These are phyloP conservation scores for Tenebrio molitor DNA, from an alignment of 1,140 invertebrate genomes.

Conservation along the genomic window DNA sequence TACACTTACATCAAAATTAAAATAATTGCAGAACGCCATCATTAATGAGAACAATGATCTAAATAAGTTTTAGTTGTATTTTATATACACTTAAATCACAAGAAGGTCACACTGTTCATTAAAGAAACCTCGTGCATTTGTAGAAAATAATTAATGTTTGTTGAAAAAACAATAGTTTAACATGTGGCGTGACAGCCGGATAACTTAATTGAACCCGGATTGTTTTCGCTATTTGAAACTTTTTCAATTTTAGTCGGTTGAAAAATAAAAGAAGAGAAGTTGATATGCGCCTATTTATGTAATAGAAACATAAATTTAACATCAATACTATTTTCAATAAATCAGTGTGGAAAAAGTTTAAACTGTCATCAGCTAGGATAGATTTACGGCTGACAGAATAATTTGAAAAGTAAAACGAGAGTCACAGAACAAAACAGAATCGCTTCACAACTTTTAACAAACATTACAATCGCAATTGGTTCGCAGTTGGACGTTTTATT, in stretches of 20 bases:
- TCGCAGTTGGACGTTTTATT: too few relatives aligned
- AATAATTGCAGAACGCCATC: too few relatives aligned
- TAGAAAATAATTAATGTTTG: too few relatives aligned
- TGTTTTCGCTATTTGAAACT: conserved; percentile 1
- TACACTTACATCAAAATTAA: too few relatives aligned
- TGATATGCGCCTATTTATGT: conserved; percentile 3
- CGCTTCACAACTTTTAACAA: background rate
- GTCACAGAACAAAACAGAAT: background rate
- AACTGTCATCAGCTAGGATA: conserved; percentile 55
- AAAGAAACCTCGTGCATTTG: too few relatives aligned
- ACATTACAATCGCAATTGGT: background rate
- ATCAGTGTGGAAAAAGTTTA: conserved; percentile 48
- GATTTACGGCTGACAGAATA: conserved; percentile 55
- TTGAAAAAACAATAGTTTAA: too few relatives aligned
- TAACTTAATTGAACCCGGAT: too few relatives aligned
- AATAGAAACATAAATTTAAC: conserved; percentile 30
- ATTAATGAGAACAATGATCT: too few relatives aligned
- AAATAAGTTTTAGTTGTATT: too few relatives aligned
- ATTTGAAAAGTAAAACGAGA: conserved; percentile 50
- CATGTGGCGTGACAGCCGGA: too few relatives aligned
- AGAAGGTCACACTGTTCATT: too few relatives aligned
- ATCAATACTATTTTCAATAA: conserved; percentile 46
- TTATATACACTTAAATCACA: too few relatives aligned
- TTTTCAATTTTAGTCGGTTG: conserved; percentile 10
- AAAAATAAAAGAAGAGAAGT: conserved; percentile 3